Evolutionary conservation across 2,888 invertebrate species (phyloP), one percentile per base, ranked within the genome.

Genomic region (Blomia tropicalis): DNA sequence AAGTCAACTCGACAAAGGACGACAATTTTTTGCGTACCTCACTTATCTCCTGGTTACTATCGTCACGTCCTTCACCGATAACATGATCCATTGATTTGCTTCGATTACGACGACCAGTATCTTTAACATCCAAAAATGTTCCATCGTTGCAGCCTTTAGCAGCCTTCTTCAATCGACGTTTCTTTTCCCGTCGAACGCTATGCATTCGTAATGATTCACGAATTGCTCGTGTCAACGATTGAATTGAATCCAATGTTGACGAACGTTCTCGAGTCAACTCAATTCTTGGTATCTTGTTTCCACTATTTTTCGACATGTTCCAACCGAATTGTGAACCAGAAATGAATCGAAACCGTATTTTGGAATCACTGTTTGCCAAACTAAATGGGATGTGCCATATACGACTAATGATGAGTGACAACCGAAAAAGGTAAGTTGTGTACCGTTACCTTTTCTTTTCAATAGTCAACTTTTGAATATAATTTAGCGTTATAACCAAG

Each of bases 1-100:
- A 27, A 14, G 7, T 47, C n/a, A 47, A 27, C 36, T 7, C 27
- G 51, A 27, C 31, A 5, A 11, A 47, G 36, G 7, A 5, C 59
- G 7, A 58, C 5, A 44, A 56, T 44, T 51, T 22, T 19, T 25
- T 44, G 7, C 31, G 19, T 43, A 44, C 59, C 19, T 59, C 59
- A 43, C 59, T 59, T 23, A 59, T 59, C 22, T 59, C 59, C 14
- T 59, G 7, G 22, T 47, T 11, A 11, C 27, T 19, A 47, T 47
- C 51, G 23, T 11, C 14, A 11, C 14, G 7, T 7, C n/a, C 59
- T 22, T 59, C 59, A 19, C 32, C 22, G 2, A 17, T 44, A 17
- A 2, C 59, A 19, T 59, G 22, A 14, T 43, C 59, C 43, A 59
- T 43, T 17, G 59, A 59, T 29, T 59, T 59, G 41, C 59, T 59